Evolutionary conservation across 2,797 vertebrate species (phyloP).

Genomic region (Synaphobranchus kaupii): DNA sequence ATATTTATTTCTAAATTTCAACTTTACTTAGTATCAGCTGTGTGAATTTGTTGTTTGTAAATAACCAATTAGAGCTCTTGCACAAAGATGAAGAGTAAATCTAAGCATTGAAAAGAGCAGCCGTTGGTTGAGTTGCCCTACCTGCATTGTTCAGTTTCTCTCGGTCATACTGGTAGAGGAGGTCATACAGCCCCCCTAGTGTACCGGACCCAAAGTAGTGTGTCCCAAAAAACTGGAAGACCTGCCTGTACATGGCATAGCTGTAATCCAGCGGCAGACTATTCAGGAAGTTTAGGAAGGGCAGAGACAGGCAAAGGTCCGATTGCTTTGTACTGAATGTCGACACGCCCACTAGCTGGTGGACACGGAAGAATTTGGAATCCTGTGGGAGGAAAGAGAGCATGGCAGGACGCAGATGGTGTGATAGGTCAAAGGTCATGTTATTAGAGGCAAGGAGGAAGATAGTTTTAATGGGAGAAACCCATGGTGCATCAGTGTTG

Average conservation of each 20-base stretch:
- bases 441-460: background rate
- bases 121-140: conserved; percentile 52
- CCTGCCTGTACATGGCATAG: conserved; percentile 85
- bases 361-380: conserved; percentile 84
- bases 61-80: background rate
- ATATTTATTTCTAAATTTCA: background rate
- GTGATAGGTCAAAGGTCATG: background rate
- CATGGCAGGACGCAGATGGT: background rate
- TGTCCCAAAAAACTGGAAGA: conserved; percentile 90
- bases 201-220: conserved; percentile 87
- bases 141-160: conserved; percentile 81
- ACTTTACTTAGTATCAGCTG: background rate
- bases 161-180: conserved; percentile 87
- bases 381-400: conserved; percentile 65
- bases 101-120: background rate
- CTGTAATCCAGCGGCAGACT: conserved; percentile 89
- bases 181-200: conserved; percentile 88
- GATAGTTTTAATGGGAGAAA: background rate
- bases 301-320: conserved; percentile 78
- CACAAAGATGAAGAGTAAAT: background rate
- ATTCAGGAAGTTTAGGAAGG: conserved; percentile 83
- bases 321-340: conserved; percentile 78
- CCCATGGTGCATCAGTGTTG: background rate
- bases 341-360: conserved; percentile 83
- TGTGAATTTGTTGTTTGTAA: background rate